Conservation (phyloP, 2,888 invertebrate species). For the Volucella inflata region DNA sequence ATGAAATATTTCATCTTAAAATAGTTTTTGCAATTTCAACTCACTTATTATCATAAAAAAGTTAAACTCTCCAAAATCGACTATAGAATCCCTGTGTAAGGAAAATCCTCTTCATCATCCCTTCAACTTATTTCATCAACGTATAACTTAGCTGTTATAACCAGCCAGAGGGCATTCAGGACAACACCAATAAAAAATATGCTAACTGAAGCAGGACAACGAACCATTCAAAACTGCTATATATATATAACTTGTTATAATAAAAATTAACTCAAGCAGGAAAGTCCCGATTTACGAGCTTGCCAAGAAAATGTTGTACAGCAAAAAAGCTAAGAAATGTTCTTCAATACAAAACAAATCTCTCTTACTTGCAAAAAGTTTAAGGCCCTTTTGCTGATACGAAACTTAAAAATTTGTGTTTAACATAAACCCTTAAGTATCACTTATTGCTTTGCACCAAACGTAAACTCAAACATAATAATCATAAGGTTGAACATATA, state of each 20-base stretch:
- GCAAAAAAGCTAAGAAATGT: neutral
- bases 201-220: neutral
- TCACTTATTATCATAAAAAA: no score
- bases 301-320: neutral
- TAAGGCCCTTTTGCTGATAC: no score
- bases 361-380: no score
- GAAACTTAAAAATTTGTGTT: no score
- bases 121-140: constrained; percentile 1
- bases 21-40: no score
- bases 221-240: neutral
- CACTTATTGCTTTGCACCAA: no score
- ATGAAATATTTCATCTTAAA: no score
- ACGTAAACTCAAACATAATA: no score
- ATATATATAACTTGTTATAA: neutral
- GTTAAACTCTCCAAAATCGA: no score
- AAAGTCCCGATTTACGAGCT: neutral
- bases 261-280: neutral
- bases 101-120: neutral
- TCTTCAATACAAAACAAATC: no score
- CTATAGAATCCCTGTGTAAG: neutral
- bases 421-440: no score
- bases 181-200: constrained; percentile 1
- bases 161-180: neutral
- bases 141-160: neutral
- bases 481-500: no score